Conservation (phyloP, 2,797 vertebrate genomes). For the Coregonus suidteri region DNA sequence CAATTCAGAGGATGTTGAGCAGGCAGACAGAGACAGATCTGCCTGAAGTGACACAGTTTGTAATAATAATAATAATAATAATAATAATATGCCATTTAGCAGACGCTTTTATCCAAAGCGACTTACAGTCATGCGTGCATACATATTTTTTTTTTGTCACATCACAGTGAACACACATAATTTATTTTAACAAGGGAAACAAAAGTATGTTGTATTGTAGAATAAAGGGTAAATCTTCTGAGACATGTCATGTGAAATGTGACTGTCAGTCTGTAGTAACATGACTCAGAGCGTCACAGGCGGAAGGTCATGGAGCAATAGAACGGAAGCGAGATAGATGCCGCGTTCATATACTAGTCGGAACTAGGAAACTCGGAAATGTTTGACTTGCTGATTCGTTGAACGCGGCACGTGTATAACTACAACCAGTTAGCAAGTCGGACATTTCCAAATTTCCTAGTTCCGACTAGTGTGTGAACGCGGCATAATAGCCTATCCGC, state of each 20-base stretch:
- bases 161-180: neutral
- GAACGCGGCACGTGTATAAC: too few relatives aligned
- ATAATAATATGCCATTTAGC: too few relatives aligned
- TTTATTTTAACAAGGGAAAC: neutral
- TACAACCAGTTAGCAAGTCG: too few relatives aligned
- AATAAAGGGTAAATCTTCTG: neutral
- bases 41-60: neutral
- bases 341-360: too few relatives aligned
- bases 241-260: conserved; percentile 24
- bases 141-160: neutral
- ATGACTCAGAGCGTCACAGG: conserved; percentile 78
- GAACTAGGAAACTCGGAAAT: too few relatives aligned
- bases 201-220: neutral
- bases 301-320: conserved; percentile 93
- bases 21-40: neutral
- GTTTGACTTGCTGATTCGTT: too few relatives aligned
- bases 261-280: conserved; percentile 44
- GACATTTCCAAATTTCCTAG: too few relatives aligned
- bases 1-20: neutral
- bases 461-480: too few relatives aligned
- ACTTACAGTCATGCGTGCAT: too few relatives aligned
- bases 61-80: too few relatives aligned
- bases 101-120: too few relatives aligned
- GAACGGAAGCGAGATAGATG: conserved; percentile 86
- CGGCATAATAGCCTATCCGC: conserved; percentile 79